Percentiles rank a stretch among this genome's conserved stretches.
These are phyloP conservation scores for Drosophila gunungcola DNA, from an alignment of 1,140 invertebrate species.

Conservation along the genomic window DNA sequence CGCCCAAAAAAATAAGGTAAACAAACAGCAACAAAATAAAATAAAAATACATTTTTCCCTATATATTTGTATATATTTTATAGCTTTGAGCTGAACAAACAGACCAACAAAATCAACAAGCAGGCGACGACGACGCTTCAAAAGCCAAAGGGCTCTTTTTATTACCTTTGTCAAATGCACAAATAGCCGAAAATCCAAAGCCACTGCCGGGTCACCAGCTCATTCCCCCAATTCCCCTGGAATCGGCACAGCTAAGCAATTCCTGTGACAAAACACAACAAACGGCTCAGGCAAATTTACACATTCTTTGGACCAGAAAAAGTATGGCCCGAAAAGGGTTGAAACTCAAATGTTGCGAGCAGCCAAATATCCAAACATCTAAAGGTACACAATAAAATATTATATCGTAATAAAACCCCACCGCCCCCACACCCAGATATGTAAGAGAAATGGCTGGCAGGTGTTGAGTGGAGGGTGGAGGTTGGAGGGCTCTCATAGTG, in stretches of 20 bases:
- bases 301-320: constrained; percentile 60
- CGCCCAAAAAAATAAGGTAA: constrained; percentile 43
- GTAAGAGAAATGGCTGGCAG: constrained; percentile 44
- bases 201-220: constrained; percentile 27
- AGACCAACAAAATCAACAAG: constrained; percentile 66
- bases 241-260: constrained; percentile 43
- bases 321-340: constrained; percentile 40
- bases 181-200: constrained; percentile 76
- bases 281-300: constrained; percentile 74
- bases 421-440: constrained; percentile 54
- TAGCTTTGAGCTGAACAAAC: constrained; percentile 46
- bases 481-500: background rate
- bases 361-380: constrained; percentile 67
- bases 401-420: constrained; percentile 76
- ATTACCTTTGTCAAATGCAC: constrained; percentile 82
- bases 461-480: background rate
- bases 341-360: constrained; percentile 43
- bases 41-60: constrained; percentile 39
- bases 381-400: constrained; percentile 80
- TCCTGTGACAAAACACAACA: constrained; percentile 58
- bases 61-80: constrained; percentile 39
- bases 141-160: constrained; percentile 77
- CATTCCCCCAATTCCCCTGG: background rate
- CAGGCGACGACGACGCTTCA: constrained; percentile 47
- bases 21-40: constrained; percentile 30